These are phyloP conservation scores for Alauda arvensis DNA, from an alignment of 2,797 vertebrate species.

Conservation along the genomic window DNA sequence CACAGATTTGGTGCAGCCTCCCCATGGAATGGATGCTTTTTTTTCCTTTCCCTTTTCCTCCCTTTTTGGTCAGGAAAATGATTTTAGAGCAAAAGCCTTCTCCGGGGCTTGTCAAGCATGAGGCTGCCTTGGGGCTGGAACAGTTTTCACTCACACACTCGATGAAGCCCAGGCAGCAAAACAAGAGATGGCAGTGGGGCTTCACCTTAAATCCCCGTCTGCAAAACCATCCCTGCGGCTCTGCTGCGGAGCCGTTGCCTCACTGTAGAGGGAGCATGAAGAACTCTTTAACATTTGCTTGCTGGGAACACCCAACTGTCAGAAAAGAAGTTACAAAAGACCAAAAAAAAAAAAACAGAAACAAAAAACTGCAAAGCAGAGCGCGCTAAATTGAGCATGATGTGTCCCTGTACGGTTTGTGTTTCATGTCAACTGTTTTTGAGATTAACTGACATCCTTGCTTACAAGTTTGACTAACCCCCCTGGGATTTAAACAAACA, in stretches of 20 bases:
- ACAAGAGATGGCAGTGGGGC: background rate
- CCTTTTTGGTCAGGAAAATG: background rate
- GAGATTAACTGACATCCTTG: slow-evolving; percentile 82
- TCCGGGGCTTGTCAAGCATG: background rate
- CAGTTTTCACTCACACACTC: background rate
- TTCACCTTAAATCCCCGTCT: background rate
- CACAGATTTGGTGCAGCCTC: background rate
- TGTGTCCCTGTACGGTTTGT: slow-evolving; percentile 85
- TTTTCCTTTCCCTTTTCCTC: background rate
- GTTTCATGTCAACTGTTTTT: slow-evolving; percentile 79
- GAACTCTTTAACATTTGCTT: slow-evolving; percentile 73
- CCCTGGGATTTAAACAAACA: slow-evolving; percentile 73
- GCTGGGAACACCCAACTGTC: slow-evolving; percentile 66
- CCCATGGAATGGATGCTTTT: background rate
- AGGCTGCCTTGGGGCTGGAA: background rate
- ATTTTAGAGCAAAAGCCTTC: background rate
- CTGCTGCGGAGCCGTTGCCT: slow-evolving; percentile 52
- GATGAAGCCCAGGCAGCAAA: background rate
- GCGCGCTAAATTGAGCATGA: slow-evolving; percentile 93
- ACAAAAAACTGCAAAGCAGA: slow-evolving; percentile 4
- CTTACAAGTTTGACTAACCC: slow-evolving; percentile 82
- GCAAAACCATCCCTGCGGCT: background rate
- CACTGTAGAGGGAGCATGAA: slow-evolving; percentile 68
- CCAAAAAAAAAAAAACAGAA: background rate
- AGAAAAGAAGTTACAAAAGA: slow-evolving; percentile 18